phyloP scores from a whole-genome alignment of 2,888 invertebrate genomes.

The Bombylius discolor region DNA sequence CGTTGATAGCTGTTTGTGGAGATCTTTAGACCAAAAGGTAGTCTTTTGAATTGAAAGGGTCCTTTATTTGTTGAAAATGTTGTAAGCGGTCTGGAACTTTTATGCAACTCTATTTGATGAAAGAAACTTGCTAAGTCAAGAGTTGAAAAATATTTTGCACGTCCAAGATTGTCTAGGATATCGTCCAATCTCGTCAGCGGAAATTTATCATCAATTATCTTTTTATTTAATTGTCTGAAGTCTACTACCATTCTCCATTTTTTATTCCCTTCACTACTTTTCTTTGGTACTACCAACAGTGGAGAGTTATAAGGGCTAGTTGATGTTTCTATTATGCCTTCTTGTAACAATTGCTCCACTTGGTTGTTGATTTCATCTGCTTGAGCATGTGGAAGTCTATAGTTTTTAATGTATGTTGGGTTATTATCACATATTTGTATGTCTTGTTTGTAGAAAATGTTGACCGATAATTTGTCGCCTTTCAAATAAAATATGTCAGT shows the following conservation, averaged over 20 bases:
- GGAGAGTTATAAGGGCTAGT: conserved; percentile 15
- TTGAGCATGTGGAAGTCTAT: conserved; percentile 3
- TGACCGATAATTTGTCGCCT: background rate
- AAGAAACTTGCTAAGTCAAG: background rate
- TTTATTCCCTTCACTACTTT: background rate
- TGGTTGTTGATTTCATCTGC: conserved; percentile 12
- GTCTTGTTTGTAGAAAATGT: background rate
- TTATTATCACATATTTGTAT: background rate
- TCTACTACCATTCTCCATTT: background rate
- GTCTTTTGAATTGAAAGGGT: conserved; percentile 1
- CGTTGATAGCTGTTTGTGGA: conserved; percentile 7
- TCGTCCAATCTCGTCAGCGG: conserved; percentile 3
- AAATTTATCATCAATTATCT: conserved; percentile 4
- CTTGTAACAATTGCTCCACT: conserved; percentile 18
- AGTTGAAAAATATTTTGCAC: background rate
- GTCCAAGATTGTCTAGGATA: conserved; percentile 6
- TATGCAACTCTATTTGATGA: conserved; percentile 9
- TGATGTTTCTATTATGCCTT: conserved; percentile 20
- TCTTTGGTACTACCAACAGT: conserved; percentile 17
- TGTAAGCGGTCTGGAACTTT: conserved; percentile 10
- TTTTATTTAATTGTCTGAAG: conserved; percentile 9
- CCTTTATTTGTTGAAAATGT: conserved; percentile 10
- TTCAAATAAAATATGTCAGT: background rate
- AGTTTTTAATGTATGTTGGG: background rate
- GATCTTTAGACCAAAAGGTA: conserved; percentile 5